These are phyloP conservation scores for Graphium colonna DNA, from an alignment of 2,888 invertebrate genomes.

Conservation along the genomic window DNA sequence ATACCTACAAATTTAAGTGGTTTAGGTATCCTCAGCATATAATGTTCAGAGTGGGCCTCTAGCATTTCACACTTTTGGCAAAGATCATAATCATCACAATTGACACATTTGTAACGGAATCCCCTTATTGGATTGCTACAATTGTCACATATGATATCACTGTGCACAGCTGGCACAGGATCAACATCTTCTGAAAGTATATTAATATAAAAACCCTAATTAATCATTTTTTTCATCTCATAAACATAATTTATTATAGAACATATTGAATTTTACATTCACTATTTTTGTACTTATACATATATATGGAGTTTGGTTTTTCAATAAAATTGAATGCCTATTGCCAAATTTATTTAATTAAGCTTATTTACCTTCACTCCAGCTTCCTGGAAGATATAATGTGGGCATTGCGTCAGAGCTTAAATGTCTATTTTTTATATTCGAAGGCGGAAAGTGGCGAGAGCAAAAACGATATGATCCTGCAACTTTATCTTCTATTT, in stretches of 20 bases:
- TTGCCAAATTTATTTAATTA: no score
- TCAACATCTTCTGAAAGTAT: slow-evolving; percentile 33
- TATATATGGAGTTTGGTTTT: no score
- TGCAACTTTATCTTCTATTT: slow-evolving; percentile 35
- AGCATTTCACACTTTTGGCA: slow-evolving; percentile 86
- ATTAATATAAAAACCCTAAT: no score
- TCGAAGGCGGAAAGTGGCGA: slow-evolving; percentile 53
- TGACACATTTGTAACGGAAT: slow-evolving; percentile 90
- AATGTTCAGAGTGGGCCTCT: slow-evolving; percentile 85
- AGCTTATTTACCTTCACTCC: slow-evolving; percentile 38
- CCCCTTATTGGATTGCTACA: slow-evolving; percentile 85
- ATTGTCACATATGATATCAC: slow-evolving; percentile 84
- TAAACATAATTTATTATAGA: no score
- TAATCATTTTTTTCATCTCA: no score
- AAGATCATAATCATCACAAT: slow-evolving; percentile 90
- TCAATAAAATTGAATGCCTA: no score
- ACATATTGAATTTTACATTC: no score
- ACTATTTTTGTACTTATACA: no score
- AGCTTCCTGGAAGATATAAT: slow-evolving; percentile 46
- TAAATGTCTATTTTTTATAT: slow-evolving; percentile 55
- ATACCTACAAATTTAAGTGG: slow-evolving; percentile 57
- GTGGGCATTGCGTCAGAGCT: slow-evolving; percentile 57
- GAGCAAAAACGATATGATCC: slow-evolving; percentile 58
- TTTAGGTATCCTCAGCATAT: slow-evolving; percentile 85
- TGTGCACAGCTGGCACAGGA: slow-evolving; percentile 55